Conservation (phyloP, 64 coral and sea anemone species). For the Pocillopora damicornis region DNA sequence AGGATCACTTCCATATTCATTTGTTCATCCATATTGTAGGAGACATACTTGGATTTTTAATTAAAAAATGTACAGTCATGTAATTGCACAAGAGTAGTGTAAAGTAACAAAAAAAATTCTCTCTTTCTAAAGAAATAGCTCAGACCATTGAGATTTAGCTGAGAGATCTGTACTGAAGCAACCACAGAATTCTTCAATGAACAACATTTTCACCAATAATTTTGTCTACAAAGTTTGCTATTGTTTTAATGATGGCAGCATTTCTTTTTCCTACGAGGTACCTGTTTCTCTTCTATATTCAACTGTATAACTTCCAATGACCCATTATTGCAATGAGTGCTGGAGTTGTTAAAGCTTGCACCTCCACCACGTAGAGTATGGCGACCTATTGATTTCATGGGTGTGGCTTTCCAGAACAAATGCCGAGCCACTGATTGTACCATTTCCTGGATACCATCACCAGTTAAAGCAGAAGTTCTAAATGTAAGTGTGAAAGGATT, state of each 20-base stretch:
- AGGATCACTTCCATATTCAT: no score
- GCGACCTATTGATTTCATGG: conserved; percentile 13
- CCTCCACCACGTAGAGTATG: no score
- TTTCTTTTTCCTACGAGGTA: not conserved
- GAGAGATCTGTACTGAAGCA: no score
- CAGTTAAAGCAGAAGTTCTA: conserved; percentile 18
- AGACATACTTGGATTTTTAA: no score
- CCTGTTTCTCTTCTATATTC: not conserved
- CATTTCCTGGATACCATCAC: conserved; percentile 8
- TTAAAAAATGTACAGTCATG: no score
- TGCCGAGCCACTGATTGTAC: not conserved
- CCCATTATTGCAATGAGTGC: not conserved
- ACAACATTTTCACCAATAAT: not conserved
- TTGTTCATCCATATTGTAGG: no score
- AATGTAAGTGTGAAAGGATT: not conserved
- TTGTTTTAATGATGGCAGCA: not conserved
- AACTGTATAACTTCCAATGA: not conserved
- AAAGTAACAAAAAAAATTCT: no score
- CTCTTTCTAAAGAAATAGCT: no score
- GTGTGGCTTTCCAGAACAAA: conserved; percentile 6
- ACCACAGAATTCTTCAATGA: not conserved
- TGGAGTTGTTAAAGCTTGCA: not conserved
- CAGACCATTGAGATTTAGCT: no score
- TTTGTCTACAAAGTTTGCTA: not conserved
- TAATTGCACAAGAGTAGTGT: no score